phyloP scores from a whole-genome alignment of 2,888 invertebrate genomes.

The Neuroscelio doddi region DNA sequence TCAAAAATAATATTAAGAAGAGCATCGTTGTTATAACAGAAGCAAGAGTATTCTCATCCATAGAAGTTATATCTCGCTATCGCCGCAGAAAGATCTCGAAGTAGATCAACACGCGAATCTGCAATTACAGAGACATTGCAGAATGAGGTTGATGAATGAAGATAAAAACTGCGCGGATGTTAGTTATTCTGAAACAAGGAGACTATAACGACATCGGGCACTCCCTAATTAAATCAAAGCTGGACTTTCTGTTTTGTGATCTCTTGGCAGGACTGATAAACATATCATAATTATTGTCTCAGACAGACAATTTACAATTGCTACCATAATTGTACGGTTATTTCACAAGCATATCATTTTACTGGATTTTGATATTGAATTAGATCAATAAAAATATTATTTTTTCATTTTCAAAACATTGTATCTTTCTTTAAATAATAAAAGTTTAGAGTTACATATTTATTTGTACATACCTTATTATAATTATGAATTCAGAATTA shows the following conservation, averaged over 20 bases:
- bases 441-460: too few relatives aligned
- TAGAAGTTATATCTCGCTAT: constrained; percentile 20
- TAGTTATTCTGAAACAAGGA: constrained; percentile 6
- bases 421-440: too few relatives aligned
- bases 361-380: too few relatives aligned
- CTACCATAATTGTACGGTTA: background rate
- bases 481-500: constrained; percentile 4
- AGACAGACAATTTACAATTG: background rate
- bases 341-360: too few relatives aligned
- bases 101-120: constrained; percentile 32
- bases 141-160: constrained; percentile 12
- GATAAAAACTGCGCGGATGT: constrained; percentile 7
- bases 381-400: too few relatives aligned
- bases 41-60: too few relatives aligned
- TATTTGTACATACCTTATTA: background rate
- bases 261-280: constrained; percentile 1
- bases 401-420: too few relatives aligned
- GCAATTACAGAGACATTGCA: constrained; percentile 26
- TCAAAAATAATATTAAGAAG: too few relatives aligned
- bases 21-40: too few relatives aligned
- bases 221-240: constrained; percentile 15
- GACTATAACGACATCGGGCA: constrained; percentile 3
- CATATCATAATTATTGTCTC: background rate
- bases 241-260: background rate
- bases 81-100: constrained; percentile 12